Evolutionary conservation across 2,113 vertebrate species (phyloP).

Genomic region (Lepidothrix coronata): DNA sequence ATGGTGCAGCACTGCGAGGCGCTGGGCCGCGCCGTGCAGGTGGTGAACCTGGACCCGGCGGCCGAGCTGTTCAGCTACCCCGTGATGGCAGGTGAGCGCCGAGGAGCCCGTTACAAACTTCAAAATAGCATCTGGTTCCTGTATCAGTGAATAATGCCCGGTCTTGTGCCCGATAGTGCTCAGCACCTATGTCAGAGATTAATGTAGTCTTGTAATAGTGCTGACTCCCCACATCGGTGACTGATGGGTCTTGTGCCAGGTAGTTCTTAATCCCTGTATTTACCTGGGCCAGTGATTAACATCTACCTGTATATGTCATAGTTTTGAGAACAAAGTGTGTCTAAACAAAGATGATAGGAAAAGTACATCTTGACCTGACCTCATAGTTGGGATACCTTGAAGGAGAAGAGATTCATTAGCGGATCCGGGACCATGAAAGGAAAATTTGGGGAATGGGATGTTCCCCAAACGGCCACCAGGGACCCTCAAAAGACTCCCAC

Average conservation of each 20-base stretch:
- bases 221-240: neutral
- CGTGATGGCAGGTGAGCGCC: slow-evolving; percentile 87
- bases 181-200: accelerated
- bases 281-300: no score
- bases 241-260: neutral
- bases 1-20: slow-evolving; percentile 88
- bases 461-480: neutral
- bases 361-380: neutral
- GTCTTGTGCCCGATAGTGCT: no score
- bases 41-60: slow-evolving; percentile 94
- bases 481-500: neutral
- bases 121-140: neutral
- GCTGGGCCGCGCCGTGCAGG: slow-evolving; percentile 88
- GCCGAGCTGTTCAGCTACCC: slow-evolving; percentile 91
- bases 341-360: neutral
- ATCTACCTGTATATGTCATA: neutral
- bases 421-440: neutral
- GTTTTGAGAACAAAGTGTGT: neutral
- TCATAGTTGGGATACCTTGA: no score
- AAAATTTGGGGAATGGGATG: neutral
- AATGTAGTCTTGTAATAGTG: accelerated
- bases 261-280: neutral
- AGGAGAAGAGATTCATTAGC: neutral
- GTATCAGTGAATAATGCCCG: accelerated
- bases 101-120: no score